Evolutionary conservation across 2,797 vertebrate species (phyloP).

Genomic region (Eulemur coronatus): DNA sequence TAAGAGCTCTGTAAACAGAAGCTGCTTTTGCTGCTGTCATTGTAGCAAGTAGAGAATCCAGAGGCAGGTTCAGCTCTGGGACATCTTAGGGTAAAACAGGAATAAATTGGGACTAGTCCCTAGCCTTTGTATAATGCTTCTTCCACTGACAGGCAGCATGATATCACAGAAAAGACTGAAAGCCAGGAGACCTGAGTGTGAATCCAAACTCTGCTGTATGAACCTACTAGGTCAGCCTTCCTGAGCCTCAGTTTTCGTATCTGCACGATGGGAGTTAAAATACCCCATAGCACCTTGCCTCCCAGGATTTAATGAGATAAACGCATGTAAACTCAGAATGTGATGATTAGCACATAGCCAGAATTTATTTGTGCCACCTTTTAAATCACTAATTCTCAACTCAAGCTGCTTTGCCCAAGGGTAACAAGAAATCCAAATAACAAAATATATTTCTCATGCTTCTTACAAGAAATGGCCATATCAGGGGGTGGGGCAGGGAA

Average conservation of each 20-base stretch:
- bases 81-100: background rate
- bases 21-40: background rate
- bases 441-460: background rate
- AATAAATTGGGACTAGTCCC: background rate
- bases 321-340: background rate
- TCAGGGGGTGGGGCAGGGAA: background rate
- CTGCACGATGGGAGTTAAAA: background rate
- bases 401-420: background rate
- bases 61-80: background rate
- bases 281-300: background rate
- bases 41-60: background rate
- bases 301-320: background rate
- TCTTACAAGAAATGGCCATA: background rate
- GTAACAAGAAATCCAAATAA: background rate
- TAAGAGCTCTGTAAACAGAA: background rate
- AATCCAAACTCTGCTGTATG: background rate
- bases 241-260: background rate
- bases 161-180: background rate
- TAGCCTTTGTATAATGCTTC: background rate
- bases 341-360: background rate
- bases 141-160: background rate
- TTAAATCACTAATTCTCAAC: background rate
- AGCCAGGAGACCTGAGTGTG: background rate
- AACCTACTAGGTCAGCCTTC: background rate
- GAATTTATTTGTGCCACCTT: background rate